These are phyloP conservation scores for Lichenostomus cassidix DNA, from an alignment of 2,113 vertebrate genomes.

Conservation along the genomic window DNA sequence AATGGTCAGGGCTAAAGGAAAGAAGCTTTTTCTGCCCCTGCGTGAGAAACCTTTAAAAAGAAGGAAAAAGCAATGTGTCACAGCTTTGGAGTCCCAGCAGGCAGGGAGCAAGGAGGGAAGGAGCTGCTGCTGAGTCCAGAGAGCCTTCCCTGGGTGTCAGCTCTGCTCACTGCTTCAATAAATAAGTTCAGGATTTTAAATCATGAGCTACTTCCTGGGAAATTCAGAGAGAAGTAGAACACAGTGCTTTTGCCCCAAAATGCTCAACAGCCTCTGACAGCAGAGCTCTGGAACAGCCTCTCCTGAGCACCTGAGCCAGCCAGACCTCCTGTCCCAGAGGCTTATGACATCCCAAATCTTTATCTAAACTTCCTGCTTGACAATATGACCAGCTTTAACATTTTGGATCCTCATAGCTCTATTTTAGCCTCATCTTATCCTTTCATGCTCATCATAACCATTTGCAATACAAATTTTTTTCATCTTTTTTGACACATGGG, in stretches of 20 bases:
- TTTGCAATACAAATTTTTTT: neutral
- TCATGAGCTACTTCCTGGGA: neutral
- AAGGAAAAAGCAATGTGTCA: rapidly evolving
- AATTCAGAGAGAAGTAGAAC: neutral
- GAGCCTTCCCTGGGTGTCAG: neutral
- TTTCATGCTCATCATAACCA: neutral
- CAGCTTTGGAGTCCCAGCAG: neutral
- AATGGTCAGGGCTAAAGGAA: neutral
- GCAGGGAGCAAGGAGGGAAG: neutral
- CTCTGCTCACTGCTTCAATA: neutral
- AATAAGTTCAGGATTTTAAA: neutral
- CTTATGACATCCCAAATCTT: neutral
- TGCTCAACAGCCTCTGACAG: rapidly evolving
- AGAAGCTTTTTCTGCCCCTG: neutral
- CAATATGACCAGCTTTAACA: neutral
- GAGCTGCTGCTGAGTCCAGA: neutral
- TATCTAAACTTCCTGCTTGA: neutral
- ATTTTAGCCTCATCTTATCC: neutral
- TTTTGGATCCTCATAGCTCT: neutral
- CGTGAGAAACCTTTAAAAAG: neutral
- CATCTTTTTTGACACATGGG: neutral
- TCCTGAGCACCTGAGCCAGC: neutral
- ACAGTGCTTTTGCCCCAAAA: rapidly evolving
- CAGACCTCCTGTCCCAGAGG: neutral
- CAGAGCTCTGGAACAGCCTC: neutral